Conservation (phyloP, 2,113 vertebrate species). For the Thomomys bottae region DNA sequence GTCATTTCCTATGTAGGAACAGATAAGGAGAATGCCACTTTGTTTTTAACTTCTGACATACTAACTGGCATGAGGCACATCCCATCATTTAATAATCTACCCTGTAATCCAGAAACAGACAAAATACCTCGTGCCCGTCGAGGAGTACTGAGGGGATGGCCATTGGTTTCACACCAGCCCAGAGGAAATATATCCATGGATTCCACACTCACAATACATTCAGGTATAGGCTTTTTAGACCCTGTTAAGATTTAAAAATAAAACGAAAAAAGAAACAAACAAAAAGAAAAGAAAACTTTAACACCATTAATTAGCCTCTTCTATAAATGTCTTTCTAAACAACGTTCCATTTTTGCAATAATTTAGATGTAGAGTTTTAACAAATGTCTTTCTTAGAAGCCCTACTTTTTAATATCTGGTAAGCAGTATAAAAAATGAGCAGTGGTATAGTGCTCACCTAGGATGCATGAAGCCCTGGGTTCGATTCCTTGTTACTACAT, state of each 20-base stretch:
- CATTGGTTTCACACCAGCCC: constrained; percentile 99
- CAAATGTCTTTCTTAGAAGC: constrained; percentile 46
- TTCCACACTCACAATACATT: constrained; percentile 94
- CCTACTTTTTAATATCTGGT: neutral
- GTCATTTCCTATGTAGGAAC: neutral
- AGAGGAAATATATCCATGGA: constrained; percentile 98
- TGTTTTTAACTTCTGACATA: constrained; percentile 41
- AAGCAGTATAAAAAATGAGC: constrained; percentile 44
- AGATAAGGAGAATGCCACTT: neutral
- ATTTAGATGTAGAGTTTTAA: constrained; percentile 2
- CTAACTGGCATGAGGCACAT: constrained; percentile 14
- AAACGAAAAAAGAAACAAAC: neutral
- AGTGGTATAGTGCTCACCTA: no score
- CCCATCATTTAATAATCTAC: neutral
- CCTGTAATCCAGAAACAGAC: constrained; percentile 32
- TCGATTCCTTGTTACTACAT: no score
- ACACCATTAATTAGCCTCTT: constrained; percentile 36
- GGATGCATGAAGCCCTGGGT: no score
- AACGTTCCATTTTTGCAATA: neutral
- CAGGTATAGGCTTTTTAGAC: constrained; percentile 93
- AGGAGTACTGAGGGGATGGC: constrained; percentile 93
- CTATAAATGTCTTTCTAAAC: constrained; percentile 21
- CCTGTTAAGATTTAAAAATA: constrained; percentile 83
- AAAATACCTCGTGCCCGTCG: constrained; percentile 91
- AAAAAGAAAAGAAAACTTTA: neutral